Percentiles rank a stretch among this genome's conserved stretches.
Evolutionary conservation across 64 coral and sea anemone genomes (phyloP).

Genomic region (Actinia equina): DNA sequence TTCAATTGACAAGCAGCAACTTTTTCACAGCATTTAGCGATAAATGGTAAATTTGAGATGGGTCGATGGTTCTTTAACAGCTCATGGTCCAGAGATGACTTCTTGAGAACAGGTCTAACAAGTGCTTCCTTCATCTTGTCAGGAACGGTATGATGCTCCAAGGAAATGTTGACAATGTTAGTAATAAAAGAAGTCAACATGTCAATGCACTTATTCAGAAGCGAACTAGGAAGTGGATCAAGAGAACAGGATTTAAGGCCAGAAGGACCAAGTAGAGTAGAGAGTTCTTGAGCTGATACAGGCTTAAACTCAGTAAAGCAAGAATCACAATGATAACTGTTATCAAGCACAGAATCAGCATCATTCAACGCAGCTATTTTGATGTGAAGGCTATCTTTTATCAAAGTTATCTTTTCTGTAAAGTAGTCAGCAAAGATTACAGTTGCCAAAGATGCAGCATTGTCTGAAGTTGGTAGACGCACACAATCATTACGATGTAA

Average conservation of each 20-base stretch:
- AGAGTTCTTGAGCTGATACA: background rate
- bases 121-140: constrained; percentile 15
- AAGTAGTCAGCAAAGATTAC: no score
- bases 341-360: background rate
- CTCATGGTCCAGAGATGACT: constrained; percentile 25
- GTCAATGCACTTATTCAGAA: no score
- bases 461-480: background rate
- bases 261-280: constrained; percentile 2
- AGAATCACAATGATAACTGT: background rate
- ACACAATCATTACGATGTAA: constrained; percentile 1
- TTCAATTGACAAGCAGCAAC: constrained; percentile 8
- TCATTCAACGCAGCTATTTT: background rate
- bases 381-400: background rate
- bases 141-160: background rate
- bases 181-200: background rate
- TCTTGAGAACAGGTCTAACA: background rate
- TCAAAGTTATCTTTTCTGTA: background rate
- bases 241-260: background rate
- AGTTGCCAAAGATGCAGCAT: background rate
- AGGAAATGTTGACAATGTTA: background rate
- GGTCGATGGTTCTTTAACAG: constrained; percentile 18
- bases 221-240: no score
- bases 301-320: background rate
- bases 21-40: constrained; percentile 13
- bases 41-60: constrained; percentile 10